Percentiles rank a stretch among this genome's conserved stretches.
Evolutionary conservation across 2,797 vertebrate genomes (phyloP).

Genomic region (Spinus olivaceus): DNA sequence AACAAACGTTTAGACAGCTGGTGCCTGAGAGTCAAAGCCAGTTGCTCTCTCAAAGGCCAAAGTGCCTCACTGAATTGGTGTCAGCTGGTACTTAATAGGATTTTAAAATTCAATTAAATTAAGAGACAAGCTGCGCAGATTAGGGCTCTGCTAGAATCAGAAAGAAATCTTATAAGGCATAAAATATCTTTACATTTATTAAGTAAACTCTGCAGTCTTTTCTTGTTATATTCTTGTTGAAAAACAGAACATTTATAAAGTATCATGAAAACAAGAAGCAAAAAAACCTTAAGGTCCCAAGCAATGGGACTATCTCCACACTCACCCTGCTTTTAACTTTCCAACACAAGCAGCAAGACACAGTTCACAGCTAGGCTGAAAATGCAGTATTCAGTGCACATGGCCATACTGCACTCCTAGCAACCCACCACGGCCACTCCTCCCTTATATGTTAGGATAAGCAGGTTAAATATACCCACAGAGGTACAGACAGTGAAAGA

Average conservation of each 20-base stretch:
- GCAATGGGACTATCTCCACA: background rate
- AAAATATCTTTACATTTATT: slow-evolving; percentile 59
- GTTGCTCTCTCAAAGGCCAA: background rate
- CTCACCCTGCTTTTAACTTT: slow-evolving; percentile 15
- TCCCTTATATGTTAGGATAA: background rate
- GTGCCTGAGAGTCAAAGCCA: slow-evolving; percentile 59
- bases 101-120: slow-evolving; percentile 37
- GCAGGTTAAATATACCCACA: background rate
- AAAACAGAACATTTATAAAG: slow-evolving; percentile 53
- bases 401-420: slow-evolving; percentile 1
- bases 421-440: slow-evolving; percentile 8
- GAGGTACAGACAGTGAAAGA: background rate
- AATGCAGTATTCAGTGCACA: background rate
- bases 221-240: slow-evolving; percentile 37
- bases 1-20: slow-evolving; percentile 40
- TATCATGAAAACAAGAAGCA: slow-evolving; percentile 23
- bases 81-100: background rate
- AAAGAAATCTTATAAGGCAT: slow-evolving; percentile 58
- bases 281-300: background rate
- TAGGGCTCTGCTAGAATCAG: slow-evolving; percentile 36
- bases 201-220: slow-evolving; percentile 52
- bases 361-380: slow-evolving; percentile 25
- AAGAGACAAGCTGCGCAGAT: slow-evolving; percentile 24
- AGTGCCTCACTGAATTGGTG: background rate
- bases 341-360: slow-evolving; percentile 45